Base-by-base conservation (phyloP, 2,113 vertebrate genomes). In the Corythornis cristatus region DNA sequence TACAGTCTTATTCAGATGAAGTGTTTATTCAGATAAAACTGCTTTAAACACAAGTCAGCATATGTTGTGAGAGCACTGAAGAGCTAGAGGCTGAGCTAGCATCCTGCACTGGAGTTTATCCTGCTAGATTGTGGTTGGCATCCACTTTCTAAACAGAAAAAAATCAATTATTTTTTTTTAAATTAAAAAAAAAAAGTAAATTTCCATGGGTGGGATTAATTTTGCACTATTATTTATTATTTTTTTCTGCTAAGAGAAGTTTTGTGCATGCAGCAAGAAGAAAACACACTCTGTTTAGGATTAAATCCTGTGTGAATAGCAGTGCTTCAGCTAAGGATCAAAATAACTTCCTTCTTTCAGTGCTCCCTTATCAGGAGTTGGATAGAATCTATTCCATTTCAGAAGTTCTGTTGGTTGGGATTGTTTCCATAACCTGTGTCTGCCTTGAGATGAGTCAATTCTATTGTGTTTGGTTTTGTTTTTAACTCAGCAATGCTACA, bases 11-110 rank as follows among this genome's bases (percentile, higher is more conserved):
- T 11, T 73, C 37, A 53, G 33, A 40, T 45, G 15, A 75, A 86
- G 28, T 40, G 35, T 87, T 89, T 93, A 92, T 72, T 82, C 53
- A 91, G 64, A 66, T 9, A 80, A 87, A 92, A 89, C 3, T 79
- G 28, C 22, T 84, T 94, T 72, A 90, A 92, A 86, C 57, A 68
- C 9, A 72, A 90, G 19, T 12, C 58, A 86, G 35, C 8, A 4
- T 33, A 61, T 13, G 51, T 46, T 75, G 28, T 29, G 35, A 86
- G 29, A 71, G 9, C 20, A 25, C 53, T 86, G 58, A 86, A 73
- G 4, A 18, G 65, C 42, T 71, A 12, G 26, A 77, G 28, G 13
- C 12, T 62, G 45, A 90, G n/a, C 5, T 86, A 53, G 12, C 5
- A 48, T 43, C 25, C 35, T 70, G 43, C 5, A 33, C 40, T 37